A percentile compares a stretch with the other conserved stretches of the same genome.
phyloP scores from a whole-genome alignment of 2,113 vertebrate genomes.

The Okapia johnstoni region DNA sequence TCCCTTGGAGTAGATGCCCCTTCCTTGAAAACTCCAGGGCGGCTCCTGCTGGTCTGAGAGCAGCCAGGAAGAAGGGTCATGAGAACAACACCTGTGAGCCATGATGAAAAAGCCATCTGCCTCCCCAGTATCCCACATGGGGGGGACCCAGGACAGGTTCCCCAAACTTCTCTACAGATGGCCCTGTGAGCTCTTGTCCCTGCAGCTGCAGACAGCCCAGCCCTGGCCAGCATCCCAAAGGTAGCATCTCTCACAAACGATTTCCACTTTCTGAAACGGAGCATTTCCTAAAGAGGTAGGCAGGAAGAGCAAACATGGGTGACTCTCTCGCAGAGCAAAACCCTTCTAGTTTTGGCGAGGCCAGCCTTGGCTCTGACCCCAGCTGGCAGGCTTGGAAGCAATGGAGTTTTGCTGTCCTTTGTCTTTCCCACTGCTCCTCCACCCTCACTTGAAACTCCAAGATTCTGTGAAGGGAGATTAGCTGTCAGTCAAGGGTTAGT shows the following conservation, averaged over 20 bases:
- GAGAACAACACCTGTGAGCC: neutral
- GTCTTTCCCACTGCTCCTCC: accelerated
- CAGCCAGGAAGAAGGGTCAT: neutral
- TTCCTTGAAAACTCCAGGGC: neutral
- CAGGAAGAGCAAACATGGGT: neutral
- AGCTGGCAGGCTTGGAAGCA: neutral
- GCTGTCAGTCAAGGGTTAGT: neutral
- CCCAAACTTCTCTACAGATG: neutral
- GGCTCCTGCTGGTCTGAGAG: neutral
- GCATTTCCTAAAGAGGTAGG: neutral
- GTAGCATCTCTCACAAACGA: neutral
- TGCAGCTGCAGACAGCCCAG: neutral
- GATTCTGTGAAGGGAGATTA: neutral
- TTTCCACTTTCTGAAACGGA: neutral
- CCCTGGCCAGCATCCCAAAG: neutral
- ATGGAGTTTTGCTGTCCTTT: neutral
- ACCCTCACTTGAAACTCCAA: accelerated
- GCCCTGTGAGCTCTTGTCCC: neutral
- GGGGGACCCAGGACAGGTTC: neutral
- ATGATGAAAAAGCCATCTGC: neutral
- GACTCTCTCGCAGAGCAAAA: neutral
- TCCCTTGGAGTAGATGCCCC: neutral
- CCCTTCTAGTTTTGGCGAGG: neutral
- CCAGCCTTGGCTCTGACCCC: neutral
- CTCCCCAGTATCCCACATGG: neutral